These are phyloP conservation scores for Oryctolagus cuniculus DNA, from an alignment of 2,113 vertebrate genomes.

Conservation along the genomic window mOryCun1.1 NC_091452.1:13887501-13888000, in stretches of 20 bases:
- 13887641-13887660: neutral
- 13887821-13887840: too few relatives aligned
- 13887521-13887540: neutral
- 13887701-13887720: neutral
- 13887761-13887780: neutral
- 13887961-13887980: too few relatives aligned
- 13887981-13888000: too few relatives aligned
- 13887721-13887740: neutral
- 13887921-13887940: too few relatives aligned
- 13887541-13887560: neutral
- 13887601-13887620: neutral
- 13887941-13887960: too few relatives aligned
- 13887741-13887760: neutral
- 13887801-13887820: too few relatives aligned
- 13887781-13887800: too few relatives aligned
- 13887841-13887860: too few relatives aligned
- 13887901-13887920: too few relatives aligned
- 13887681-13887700: neutral
- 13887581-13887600: too few relatives aligned
- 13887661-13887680: neutral
- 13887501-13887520: neutral
- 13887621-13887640: neutral
- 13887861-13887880: too few relatives aligned
- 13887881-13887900: too few relatives aligned
- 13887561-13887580: neutral